phyloP scores from a whole-genome alignment of 2,797 vertebrate genomes.

The Eulemur rubriventer region DNA sequence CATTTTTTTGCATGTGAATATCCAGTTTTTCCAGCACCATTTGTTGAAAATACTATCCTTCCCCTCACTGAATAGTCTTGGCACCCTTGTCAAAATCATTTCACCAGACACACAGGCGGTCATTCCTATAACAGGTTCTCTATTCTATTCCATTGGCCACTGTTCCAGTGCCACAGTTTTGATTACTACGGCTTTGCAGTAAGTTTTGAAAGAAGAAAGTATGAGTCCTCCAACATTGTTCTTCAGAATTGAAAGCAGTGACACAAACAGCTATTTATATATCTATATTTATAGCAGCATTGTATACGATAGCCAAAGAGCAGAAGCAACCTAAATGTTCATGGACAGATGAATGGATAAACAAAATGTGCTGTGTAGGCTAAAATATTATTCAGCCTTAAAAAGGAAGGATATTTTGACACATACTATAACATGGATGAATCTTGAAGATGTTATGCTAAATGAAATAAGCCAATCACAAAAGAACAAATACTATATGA shows the following conservation, averaged over 20 bases:
- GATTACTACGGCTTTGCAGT: background rate
- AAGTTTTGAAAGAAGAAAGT: background rate
- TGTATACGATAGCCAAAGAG: background rate
- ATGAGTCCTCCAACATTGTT: background rate
- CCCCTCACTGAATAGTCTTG: background rate
- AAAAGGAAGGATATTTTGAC: background rate
- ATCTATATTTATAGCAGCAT: background rate
- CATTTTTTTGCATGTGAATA: background rate
- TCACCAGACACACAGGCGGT: background rate
- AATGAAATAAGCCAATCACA: background rate
- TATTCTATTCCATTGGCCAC: background rate
- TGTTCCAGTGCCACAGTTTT: background rate
- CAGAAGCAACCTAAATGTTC: background rate
- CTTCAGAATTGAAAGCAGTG: background rate
- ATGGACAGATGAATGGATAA: background rate
- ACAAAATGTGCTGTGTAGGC: background rate
- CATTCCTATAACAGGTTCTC: background rate
- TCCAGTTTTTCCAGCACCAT: background rate
- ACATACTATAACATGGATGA: background rate
- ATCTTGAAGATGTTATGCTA: background rate
- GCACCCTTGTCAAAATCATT: background rate
- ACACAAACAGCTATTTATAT: background rate
- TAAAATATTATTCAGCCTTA: background rate
- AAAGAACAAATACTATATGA: background rate
- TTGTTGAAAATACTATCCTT: background rate